A percentile compares a stretch with the other conserved stretches of the same genome.
phyloP scores from a whole-genome alignment of 2,888 invertebrate genomes.

The Thecocarcelia acutangulata region DNA sequence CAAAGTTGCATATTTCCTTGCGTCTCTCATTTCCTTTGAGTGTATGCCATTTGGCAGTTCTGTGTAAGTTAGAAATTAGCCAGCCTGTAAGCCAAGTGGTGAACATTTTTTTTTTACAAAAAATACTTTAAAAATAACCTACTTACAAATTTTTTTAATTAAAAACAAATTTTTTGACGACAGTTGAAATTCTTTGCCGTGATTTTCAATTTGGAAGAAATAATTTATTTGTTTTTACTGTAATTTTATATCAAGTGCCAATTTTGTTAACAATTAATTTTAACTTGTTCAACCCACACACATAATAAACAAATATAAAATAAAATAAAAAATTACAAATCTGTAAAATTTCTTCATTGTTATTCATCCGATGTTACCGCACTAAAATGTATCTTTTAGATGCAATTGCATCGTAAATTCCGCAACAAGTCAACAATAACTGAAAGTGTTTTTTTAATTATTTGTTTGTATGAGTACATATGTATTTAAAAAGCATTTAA shows the following conservation, averaged over 20 bases:
- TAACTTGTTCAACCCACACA: conserved; percentile 2
- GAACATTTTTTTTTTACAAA: too few relatives aligned
- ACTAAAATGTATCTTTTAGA: conserved; percentile 59
- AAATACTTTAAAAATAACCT: too few relatives aligned
- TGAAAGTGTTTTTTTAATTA: conserved; percentile 43
- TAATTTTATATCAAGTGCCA: conserved; percentile 10
- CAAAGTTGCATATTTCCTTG: too few relatives aligned
- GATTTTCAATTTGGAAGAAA: too few relatives aligned
- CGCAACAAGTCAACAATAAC: conserved; percentile 57
- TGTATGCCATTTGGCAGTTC: too few relatives aligned
- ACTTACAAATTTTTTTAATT: conserved; percentile 32
- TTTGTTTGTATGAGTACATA: too few relatives aligned
- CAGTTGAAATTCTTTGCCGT: too few relatives aligned
- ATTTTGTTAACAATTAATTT: conserved; percentile 23
- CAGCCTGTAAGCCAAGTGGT: too few relatives aligned
- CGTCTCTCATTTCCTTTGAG: too few relatives aligned
- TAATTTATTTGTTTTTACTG: too few relatives aligned
- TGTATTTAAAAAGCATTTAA: conserved; percentile 19
- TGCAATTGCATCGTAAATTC: conserved; percentile 69
- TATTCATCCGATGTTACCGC: conserved; percentile 46
- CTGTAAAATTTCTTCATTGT: conserved; percentile 34
- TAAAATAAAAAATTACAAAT: conserved; percentile 38
- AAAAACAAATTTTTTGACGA: not conserved
- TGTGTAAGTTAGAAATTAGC: too few relatives aligned
- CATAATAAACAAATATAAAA: not conserved